Evolutionary conservation across 2,113 vertebrate species (phyloP), one percentile per base, ranked within the genome.

Genomic region (Corydoras sp.): DNA sequence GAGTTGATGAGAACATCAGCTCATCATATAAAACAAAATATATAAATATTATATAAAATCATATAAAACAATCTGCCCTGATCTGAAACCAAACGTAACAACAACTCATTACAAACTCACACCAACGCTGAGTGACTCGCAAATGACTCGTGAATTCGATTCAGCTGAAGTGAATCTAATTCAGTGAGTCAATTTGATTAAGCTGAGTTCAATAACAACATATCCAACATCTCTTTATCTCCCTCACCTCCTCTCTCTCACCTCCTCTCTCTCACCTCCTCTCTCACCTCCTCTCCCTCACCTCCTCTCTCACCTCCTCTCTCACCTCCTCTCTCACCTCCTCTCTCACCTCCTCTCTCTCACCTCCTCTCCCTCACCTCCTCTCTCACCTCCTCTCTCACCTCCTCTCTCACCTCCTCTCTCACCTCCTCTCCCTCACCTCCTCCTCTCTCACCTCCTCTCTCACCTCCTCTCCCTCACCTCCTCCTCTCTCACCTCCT

Each of bases 151-250:
- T 56, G 2, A 68, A 68, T 73, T 73, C 56, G 29, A 14, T 13
- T 4, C 2, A 9, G 55, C 6, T 35, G 3, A 55, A 66, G 65
- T 30, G 62, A 74, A 77, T 77, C 76, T 71, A 72, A 71, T 78
- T 67, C 55, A 24, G 1, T 49, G n/a, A 68, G 30, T 12, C 35
- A 18, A 58, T 15, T 62, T 29, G 11, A 7, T 56, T 2, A n/a
- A 1, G 10, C 29, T 66, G 54, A 30, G 11, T 9, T 58, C 18
- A 24, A 24, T 24, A 24, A 24, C 18, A 35, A 65, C 2, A 6
- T 70, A 32, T 59, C 24, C 68, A 35, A 69, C 49, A 63, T 62
- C 15, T 72, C 53, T 59, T 48, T 12, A 3, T 67, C 43, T 12
- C 18, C 53, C 30, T 14, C 65, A 32, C 58, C 11, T 64, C 58